Percentiles rank a stretch among this genome's conserved stretches.
Evolutionary conservation across 2,888 invertebrate species (phyloP).

Genomic region (Mythimna lalbum): DNA sequence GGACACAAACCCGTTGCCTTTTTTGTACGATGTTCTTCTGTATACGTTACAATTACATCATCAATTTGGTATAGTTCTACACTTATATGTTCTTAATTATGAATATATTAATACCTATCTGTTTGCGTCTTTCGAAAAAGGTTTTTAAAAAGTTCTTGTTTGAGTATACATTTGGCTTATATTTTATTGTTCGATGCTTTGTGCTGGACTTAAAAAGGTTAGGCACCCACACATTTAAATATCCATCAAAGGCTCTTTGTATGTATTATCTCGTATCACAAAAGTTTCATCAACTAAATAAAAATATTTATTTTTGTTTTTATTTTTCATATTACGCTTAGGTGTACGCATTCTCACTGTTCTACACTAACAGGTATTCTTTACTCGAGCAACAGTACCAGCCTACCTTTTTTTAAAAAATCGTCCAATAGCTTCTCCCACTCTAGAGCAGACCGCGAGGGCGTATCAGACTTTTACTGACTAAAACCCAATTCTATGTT

Average conservation of each 20-base stretch:
- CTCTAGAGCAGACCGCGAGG: too few species aligned
- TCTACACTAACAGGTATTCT: too few species aligned
- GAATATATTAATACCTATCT: not conserved
- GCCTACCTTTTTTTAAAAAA: too few species aligned
- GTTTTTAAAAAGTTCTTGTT: not conserved
- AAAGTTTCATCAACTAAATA: not conserved
- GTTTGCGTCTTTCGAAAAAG: not conserved
- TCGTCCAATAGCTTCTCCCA: too few species aligned
- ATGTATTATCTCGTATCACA: not conserved
- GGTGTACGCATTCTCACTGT: too few species aligned
- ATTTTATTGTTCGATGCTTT: slow-evolving; percentile 25
- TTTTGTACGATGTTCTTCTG: not conserved
- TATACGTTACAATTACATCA: not conserved
- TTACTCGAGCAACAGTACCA: too few species aligned
- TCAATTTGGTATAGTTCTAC: not conserved
- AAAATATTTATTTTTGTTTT: too few species aligned
- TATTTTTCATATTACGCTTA: too few species aligned
- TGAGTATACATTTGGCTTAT: slow-evolving; percentile 3
- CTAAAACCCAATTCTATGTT: too few species aligned
- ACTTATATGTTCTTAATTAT: not conserved
- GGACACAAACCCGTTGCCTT: not conserved
- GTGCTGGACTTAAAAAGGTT: not conserved
- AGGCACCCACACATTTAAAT: not conserved
- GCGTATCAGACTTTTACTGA: too few species aligned
- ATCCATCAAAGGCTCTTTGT: slow-evolving; percentile 5